A percentile compares a stretch with the other conserved stretches of the same genome.
Evolutionary conservation across 2,797 vertebrate genomes (phyloP).

Genomic region (Halcyon leucocephala): DNA sequence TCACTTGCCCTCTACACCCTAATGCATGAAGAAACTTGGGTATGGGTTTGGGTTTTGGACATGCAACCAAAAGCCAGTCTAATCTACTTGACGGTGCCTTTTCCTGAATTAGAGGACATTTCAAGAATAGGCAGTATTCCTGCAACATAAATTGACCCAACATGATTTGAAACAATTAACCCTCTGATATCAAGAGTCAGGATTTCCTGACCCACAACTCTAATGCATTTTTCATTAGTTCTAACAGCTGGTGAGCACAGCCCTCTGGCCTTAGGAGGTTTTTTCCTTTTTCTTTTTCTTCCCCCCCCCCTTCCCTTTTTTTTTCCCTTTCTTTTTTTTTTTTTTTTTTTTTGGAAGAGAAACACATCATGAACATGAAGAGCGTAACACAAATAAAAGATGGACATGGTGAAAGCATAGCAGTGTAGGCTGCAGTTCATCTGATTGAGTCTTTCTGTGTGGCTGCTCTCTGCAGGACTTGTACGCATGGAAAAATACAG

Average conservation of each 20-base stretch:
- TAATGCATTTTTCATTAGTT: constrained; percentile 77
- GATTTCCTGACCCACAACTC: constrained; percentile 70
- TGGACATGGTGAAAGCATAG: background rate
- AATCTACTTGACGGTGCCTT: constrained; percentile 16
- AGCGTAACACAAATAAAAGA: background rate
- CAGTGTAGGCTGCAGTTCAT: background rate
- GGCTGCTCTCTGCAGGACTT: background rate
- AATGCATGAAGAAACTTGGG: background rate
- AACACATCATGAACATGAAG: background rate
- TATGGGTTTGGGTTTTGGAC: background rate
- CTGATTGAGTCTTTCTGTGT: background rate
- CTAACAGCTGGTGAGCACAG: constrained; percentile 68
- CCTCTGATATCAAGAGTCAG: constrained; percentile 72
- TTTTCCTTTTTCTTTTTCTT: constrained; percentile 47
- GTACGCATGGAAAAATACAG: background rate
- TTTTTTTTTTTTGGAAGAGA: constrained; percentile 3
- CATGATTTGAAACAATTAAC: constrained; percentile 75
- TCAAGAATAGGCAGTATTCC: constrained; percentile 58
- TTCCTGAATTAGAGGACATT: constrained; percentile 58
- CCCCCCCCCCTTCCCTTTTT: no score
- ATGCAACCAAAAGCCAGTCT: background rate
- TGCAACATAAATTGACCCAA: constrained; percentile 62
- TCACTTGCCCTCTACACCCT: background rate
- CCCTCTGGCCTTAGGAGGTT: constrained; percentile 69
- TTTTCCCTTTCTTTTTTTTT: background rate